A percentile compares a stretch with the other conserved stretches of the same genome.
phyloP scores from a whole-genome alignment of 2,797 vertebrate species.

The Gymnoscopelus braueri region DNA sequence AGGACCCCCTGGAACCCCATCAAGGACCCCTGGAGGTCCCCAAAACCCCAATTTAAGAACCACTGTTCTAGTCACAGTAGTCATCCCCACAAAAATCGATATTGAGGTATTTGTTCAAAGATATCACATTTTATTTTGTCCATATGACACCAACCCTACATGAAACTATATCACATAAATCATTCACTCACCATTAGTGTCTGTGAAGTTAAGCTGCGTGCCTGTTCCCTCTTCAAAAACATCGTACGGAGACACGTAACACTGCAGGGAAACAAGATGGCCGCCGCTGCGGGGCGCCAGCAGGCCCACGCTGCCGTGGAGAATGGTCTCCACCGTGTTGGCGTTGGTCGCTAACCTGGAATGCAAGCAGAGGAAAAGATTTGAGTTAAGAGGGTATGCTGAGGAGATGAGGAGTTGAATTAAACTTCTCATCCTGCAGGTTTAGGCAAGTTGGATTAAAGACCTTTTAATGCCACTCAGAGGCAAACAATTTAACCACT shows the following conservation, averaged over 20 bases:
- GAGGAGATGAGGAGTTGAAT: background rate
- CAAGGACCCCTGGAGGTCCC: too few relatives aligned
- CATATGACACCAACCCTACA: background rate
- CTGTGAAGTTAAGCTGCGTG: slow-evolving; percentile 86
- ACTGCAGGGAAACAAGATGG: slow-evolving; percentile 95
- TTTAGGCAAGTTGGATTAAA: too few relatives aligned
- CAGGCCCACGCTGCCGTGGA: slow-evolving; percentile 94
- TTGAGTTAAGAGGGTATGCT: background rate
- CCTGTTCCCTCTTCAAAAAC: slow-evolving; percentile 90
- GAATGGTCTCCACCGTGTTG: slow-evolving; percentile 92
- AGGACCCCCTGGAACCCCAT: too few relatives aligned
- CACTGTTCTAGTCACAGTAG: too few relatives aligned
- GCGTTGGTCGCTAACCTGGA: slow-evolving; percentile 95
- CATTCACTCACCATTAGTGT: slow-evolving; percentile 82
- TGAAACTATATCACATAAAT: background rate
- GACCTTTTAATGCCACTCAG: too few relatives aligned
- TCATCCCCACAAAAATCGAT: too few relatives aligned
- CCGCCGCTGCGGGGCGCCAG: slow-evolving; percentile 95
- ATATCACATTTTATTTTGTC: background rate
- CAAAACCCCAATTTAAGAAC: too few relatives aligned
- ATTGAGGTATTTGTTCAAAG: too few relatives aligned
- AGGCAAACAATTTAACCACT: too few relatives aligned
- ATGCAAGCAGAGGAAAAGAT: slow-evolving; percentile 48
- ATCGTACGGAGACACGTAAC: slow-evolving; percentile 94
- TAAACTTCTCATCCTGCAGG: too few relatives aligned